Percentiles rank a stretch among this genome's conserved stretches.
Evolutionary conservation across 2,797 vertebrate species (phyloP).

Genomic region (Fistularia commersonii): DNA sequence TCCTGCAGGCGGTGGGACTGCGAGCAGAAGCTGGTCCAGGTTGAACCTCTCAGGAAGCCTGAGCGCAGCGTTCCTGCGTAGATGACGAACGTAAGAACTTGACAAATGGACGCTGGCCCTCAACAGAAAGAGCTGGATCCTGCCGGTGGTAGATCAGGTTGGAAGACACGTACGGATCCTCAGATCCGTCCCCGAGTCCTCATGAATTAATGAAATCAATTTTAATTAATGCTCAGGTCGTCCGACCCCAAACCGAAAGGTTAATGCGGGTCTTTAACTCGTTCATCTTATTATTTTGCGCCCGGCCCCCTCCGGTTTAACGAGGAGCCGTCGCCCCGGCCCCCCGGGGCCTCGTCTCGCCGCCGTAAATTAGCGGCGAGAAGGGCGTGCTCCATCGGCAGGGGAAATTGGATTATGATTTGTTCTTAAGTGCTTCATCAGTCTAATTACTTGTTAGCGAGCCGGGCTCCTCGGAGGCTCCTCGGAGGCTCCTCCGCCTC

Average conservation of each 20-base stretch:
- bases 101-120: too few species aligned
- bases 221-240: slow-evolving; percentile 46
- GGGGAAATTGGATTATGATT: slow-evolving; percentile 70
- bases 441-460: slow-evolving; percentile 59
- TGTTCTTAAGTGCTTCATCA: slow-evolving; percentile 62
- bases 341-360: slow-evolving; percentile 45
- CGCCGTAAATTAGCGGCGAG: slow-evolving; percentile 50
- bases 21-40: too few species aligned
- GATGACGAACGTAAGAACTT: too few species aligned
- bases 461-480: slow-evolving; percentile 22
- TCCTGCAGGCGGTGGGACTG: too few species aligned
- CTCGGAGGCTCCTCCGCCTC: slow-evolving; percentile 21
- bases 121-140: too few species aligned
- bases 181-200: neutral
- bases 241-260: slow-evolving; percentile 37
- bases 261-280: slow-evolving; percentile 57
- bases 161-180: too few species aligned
- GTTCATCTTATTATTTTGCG: slow-evolving; percentile 42
- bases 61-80: too few species aligned
- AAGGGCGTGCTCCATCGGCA: slow-evolving; percentile 52
- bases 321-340: slow-evolving; percentile 5
- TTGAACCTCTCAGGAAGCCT: too few species aligned
- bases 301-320: neutral
- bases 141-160: too few species aligned
- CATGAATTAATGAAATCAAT: slow-evolving; percentile 40